Evolutionary conservation across 2,797 vertebrate species (phyloP), one percentile per base, ranked within the genome.

Genomic region (Kryptopterus vitreolus): DNA sequence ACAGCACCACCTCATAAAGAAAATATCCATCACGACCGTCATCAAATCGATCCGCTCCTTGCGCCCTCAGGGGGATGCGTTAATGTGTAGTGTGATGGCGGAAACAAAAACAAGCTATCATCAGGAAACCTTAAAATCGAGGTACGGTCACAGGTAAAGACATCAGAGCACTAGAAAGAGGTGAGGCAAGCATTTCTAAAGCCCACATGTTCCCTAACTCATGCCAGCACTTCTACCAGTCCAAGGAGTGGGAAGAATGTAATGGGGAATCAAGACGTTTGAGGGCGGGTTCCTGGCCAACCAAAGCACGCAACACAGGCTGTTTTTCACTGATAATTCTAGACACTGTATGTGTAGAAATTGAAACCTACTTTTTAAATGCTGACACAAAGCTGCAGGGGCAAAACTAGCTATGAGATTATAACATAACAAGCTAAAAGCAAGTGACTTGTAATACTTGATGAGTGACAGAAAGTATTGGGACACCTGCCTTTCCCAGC

Each of bases 121-220:
- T 78, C 76, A 59, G 86, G 84, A 90, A 88, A 89, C 88, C 81
- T 85, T 87, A 86, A 89, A 88, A 86, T 79, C 35, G 18, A 31
- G 9, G 29, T 70, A 73, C 33, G 57, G 85, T 75, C 63, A 50
- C 53, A 65, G 79, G 87, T 89, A 90, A 91, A 91, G 84, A 83
- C 79, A 90, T 91, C 89, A 89, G 71, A 65, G 84, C 86, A 77
- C 75, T 75, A 62, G 38, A 83, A 82, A 78, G 59, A 46, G 76
- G 81, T 78, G 76, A 78, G 61, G 69, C 69, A 77, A 79, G 70
- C 81, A 69, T 26, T 78, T 82, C 71, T 46, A 53, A 75, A 24
- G 70, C 76, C 62, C 81, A 48, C 4, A 76, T 78, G 83, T 81
- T 87, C 85, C 86, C 85, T 81, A 81, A 83, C 82, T 58, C 75